These are phyloP conservation scores for Noctua fimbriata DNA, from an alignment of 2,888 invertebrate species.

Conservation along the genomic window DNA sequence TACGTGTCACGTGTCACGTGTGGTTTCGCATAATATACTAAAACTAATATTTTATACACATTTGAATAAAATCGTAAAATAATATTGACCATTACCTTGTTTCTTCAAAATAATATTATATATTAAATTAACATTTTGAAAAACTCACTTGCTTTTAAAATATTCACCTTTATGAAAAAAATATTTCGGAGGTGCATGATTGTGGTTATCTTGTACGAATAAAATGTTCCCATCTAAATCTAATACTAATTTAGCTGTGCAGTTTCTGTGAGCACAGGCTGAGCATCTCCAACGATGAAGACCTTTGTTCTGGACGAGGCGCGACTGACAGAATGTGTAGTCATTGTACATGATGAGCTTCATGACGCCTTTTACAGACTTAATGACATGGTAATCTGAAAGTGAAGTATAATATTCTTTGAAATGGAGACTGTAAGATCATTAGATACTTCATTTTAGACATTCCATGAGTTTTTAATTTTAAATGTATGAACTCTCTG, in stretches of 20 bases:
- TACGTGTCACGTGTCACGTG: too few relatives aligned
- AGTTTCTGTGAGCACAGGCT: slow-evolving; percentile 48
- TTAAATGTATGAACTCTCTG: too few relatives aligned
- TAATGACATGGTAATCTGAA: slow-evolving; percentile 44
- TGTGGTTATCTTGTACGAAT: slow-evolving; percentile 33
- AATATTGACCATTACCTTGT: too few relatives aligned
- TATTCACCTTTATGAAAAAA: slow-evolving; percentile 38
- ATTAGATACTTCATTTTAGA: too few relatives aligned
- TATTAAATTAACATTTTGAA: too few relatives aligned
- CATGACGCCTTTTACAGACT: slow-evolving; percentile 21
- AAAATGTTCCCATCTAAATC: slow-evolving; percentile 25
- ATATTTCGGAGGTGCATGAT: slow-evolving; percentile 48
- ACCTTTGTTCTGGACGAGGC: slow-evolving; percentile 25
- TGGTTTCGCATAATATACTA: too few relatives aligned
- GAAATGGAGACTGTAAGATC: too few relatives aligned
- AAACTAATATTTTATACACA: too few relatives aligned
- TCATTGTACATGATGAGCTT: slow-evolving; percentile 45
- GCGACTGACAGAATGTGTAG: slow-evolving; percentile 42
- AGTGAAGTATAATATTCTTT: background rate
- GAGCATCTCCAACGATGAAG: slow-evolving; percentile 52
- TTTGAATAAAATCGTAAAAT: background rate
- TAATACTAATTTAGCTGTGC: slow-evolving; percentile 42
- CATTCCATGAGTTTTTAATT: too few relatives aligned
- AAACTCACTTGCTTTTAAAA: slow-evolving; percentile 41
- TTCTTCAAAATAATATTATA: too few relatives aligned